Base-by-base conservation (phyloP, 2,888 invertebrate species). In the Trichopria drosophilae region DNA sequence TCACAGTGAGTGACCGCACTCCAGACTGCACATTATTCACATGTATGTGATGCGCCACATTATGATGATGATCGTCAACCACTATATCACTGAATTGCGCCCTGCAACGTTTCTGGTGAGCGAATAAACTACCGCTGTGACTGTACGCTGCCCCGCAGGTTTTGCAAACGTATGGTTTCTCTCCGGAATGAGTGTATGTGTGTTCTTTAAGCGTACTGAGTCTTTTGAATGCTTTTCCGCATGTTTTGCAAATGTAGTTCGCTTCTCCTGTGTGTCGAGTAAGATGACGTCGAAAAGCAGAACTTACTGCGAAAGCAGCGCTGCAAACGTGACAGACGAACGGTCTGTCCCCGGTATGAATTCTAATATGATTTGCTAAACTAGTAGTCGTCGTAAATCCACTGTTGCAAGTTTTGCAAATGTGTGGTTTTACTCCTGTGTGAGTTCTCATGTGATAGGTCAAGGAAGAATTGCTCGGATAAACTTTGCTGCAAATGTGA, bases 401-500 rank as follows among this genome's bases (percentile, higher is more conserved):
- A 50, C 73, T 75, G 44, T 75, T 75, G 26, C 75, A 75, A 5
- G 65, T 75, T 58, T 74, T 75, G 50, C 75, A 75, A 23, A 75
- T 73, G 15, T 75, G 75, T 3, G 75, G 75, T 36, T 75, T 75
- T 0, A 75, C 65, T 3, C 75, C 75, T 3, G 74, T 71, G 42
- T 75, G 75, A 18, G 75, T 75, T 35, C 75, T 69, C 75, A 75
- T 75, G 50, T 75, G 75, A 58, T 75, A 75, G 2, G 75, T 75
- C 9, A 75, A 56, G 0, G 75, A 75, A 2, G 75, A 75, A 54
- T 75, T 75, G 50, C 75, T 75, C 6, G 75, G 75, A 40, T 75
- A 75, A 3, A 75, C 75, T 58, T 75, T 75, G 54, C 74, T 75
- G 55, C 75, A 75, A 13, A 75, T 75, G 46, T 75, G 75, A 57